Percentiles rank a stretch among this genome's conserved stretches.
phyloP scores from a whole-genome alignment of 2,888 invertebrate genomes.

The Lysandra bellargus region DNA sequence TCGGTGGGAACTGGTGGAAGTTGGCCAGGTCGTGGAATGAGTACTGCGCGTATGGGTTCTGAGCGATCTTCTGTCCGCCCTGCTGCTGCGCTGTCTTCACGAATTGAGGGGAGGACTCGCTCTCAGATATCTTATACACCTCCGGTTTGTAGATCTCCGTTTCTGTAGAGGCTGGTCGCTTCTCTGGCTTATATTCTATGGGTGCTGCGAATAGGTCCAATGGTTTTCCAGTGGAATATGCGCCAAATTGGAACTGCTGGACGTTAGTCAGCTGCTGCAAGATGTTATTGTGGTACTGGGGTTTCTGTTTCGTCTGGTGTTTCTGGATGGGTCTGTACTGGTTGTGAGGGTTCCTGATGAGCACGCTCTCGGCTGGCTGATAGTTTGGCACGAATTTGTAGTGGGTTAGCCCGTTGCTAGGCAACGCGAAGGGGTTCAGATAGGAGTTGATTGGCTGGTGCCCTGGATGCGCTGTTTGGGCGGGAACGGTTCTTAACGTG shows the following conservation, averaged over 20 bases:
- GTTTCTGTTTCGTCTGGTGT: conserved; percentile 64
- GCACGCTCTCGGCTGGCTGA: conserved; percentile 59
- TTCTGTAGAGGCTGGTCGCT: conserved; percentile 47
- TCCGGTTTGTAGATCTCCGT: conserved; percentile 68
- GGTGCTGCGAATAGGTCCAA: conserved; percentile 63
- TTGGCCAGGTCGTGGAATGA: conserved; percentile 57
- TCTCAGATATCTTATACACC: conserved; percentile 67
- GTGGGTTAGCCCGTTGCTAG: conserved; percentile 59
- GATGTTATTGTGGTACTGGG: conserved; percentile 58
- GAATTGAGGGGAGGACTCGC: conserved; percentile 62
- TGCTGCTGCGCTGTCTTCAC: conserved; percentile 72
- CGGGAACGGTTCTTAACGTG: conserved; percentile 59
- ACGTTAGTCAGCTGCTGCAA: conserved; percentile 65
- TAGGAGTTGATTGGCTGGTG: conserved; percentile 74
- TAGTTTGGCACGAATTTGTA: conserved; percentile 71
- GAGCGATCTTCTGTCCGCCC: conserved; percentile 49
- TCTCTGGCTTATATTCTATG: conserved; percentile 62
- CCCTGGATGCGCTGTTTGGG: conserved; percentile 52
- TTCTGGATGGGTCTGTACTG: conserved; percentile 65
- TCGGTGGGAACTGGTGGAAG: conserved; percentile 57
- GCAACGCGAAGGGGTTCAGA: conserved; percentile 67
- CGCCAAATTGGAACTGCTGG: conserved; percentile 67
- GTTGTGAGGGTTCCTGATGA: conserved; percentile 68
- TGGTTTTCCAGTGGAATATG: conserved; percentile 62
- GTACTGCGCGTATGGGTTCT: conserved; percentile 61